Conservation (phyloP, 2,888 invertebrate genomes). For the Ypsolopha scabrella region DNA sequence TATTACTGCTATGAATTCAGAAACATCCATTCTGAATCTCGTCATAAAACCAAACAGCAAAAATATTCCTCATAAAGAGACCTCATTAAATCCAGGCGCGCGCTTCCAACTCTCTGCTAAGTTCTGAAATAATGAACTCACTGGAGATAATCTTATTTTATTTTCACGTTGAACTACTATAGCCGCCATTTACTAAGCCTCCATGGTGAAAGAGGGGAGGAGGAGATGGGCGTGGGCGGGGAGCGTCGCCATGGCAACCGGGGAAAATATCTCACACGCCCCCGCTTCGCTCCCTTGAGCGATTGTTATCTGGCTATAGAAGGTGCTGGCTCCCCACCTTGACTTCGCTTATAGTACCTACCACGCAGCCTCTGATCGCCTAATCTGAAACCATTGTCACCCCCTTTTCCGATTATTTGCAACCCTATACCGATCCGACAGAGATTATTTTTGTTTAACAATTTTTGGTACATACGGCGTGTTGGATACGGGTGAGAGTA, state of each 20-base stretch:
- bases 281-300: conserved; percentile 43
- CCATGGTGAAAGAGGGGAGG: conserved; percentile 44
- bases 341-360: conserved; percentile 43
- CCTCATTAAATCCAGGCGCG: conserved; percentile 38
- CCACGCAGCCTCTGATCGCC: conserved; percentile 31
- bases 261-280: conserved; percentile 50
- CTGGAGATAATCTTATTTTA: conserved; percentile 57
- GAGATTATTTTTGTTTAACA: neutral
- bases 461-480: neutral
- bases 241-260: conserved; percentile 52
- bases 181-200: conserved; percentile 34
- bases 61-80: conserved; percentile 22
- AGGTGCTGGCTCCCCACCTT: conserved; percentile 53
- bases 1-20: no score
- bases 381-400: conserved; percentile 54
- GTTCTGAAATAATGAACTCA: conserved; percentile 56
- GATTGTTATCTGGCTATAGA: conserved; percentile 58
- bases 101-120: conserved; percentile 30
- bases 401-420: neutral
- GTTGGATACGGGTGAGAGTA: neutral
- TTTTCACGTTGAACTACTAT: conserved; percentile 43
- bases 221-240: conserved; percentile 49
- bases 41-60: conserved; percentile 20
- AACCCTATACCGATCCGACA: neutral
- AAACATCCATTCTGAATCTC: neutral